A percentile compares a stretch with the other conserved stretches of the same genome.
Conservation (phyloP, 2,113 vertebrate genomes). For the Rostratula benghalensis region DNA sequence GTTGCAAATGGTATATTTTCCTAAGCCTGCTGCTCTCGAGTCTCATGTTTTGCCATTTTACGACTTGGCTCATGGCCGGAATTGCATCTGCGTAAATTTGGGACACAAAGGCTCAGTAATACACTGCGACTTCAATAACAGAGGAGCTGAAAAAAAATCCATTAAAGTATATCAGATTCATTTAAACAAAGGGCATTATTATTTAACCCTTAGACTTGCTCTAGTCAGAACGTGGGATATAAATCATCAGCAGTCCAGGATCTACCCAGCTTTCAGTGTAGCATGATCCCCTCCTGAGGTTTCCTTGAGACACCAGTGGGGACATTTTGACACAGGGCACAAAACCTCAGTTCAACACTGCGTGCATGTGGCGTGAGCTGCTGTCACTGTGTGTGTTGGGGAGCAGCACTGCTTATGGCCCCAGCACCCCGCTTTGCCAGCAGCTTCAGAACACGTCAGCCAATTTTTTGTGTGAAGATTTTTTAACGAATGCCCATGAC, state of each 20-base stretch:
- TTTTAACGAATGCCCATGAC: not conserved
- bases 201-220: not conserved
- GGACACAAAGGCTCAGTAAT: not conserved
- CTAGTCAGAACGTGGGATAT: not conserved
- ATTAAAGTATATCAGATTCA: not conserved
- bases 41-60: conserved; percentile 38
- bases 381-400: not conserved
- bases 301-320: not conserved
- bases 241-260: not conserved
- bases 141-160: conserved; percentile 24
- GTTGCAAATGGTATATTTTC: conserved; percentile 19
- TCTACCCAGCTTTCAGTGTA: not conserved
- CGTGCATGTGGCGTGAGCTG: rapidly evolving
- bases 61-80: not conserved
- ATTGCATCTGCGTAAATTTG: not conserved
- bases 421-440: not conserved
- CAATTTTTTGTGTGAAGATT: not conserved
- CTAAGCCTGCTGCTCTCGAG: conserved; percentile 19
- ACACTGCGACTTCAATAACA: not conserved
- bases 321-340: not conserved
- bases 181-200: conserved; percentile 27
- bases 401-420: not conserved
- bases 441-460: not conserved
- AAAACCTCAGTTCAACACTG: not conserved
- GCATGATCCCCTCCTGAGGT: not conserved